A percentile compares a stretch with the other conserved stretches of the same genome.
phyloP scores from a whole-genome alignment of 2,113 vertebrate species.

The Elephantulus edwardii region DNA sequence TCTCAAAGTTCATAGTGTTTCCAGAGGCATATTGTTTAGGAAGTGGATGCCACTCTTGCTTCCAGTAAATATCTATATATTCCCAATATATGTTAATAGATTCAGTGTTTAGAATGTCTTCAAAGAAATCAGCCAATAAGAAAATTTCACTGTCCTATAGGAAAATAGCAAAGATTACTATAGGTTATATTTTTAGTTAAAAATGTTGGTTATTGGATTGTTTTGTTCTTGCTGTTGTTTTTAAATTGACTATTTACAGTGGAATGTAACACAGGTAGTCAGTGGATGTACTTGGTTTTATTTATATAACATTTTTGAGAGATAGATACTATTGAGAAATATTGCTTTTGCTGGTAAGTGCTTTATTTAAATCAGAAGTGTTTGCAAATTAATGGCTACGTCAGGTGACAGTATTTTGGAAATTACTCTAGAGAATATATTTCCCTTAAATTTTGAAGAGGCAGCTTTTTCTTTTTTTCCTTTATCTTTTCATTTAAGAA shows the following conservation, averaged over 20 bases:
- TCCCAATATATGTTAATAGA: conserved; percentile 18
- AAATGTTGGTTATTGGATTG: neutral
- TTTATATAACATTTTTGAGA: conserved; percentile 43
- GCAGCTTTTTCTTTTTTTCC: neutral
- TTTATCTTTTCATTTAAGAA: conserved; percentile 50
- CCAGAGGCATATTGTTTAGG: too few relatives aligned
- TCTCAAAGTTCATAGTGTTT: too few relatives aligned
- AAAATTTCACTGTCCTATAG: conserved; percentile 45
- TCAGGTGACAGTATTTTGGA: conserved; percentile 15
- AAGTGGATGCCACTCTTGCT: too few relatives aligned
- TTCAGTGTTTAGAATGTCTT: conserved; percentile 46
- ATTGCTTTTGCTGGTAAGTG: conserved; percentile 41
- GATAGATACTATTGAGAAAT: conserved; percentile 43
- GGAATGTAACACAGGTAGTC: conserved; percentile 15
- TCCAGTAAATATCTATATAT: too few relatives aligned
- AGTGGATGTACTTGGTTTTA: conserved; percentile 26
- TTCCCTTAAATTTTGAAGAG: conserved; percentile 51
- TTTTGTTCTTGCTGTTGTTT: neutral
- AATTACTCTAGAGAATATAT: conserved; percentile 27
- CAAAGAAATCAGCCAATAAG: conserved; percentile 22
- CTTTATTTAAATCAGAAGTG: neutral
- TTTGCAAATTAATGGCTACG: conserved; percentile 45
- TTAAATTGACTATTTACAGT: conserved; percentile 26
- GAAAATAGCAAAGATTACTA: conserved; percentile 27
- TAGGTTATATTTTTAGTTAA: conserved; percentile 48